A percentile compares a stretch with the other conserved stretches of the same genome.
phyloP scores from a whole-genome alignment of 2,888 invertebrate genomes.

The Eupithecia subumbrata region DNA sequence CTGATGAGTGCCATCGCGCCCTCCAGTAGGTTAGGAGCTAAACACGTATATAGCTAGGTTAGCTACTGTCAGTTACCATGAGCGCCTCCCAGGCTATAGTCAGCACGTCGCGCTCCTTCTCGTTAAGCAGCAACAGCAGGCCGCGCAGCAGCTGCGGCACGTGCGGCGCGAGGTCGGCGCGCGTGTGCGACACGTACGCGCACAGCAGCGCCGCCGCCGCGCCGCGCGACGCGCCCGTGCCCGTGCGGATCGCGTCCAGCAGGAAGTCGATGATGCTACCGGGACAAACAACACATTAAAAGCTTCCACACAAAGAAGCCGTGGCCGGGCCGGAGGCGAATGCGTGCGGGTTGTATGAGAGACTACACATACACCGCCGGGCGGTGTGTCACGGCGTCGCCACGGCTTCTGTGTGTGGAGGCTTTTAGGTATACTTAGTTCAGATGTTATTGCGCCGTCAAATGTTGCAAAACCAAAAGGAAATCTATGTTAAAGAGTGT shows the following conservation, averaged over 20 bases:
- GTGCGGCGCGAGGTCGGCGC: conserved; percentile 94
- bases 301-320: too few relatives aligned
- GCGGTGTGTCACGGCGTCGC: too few relatives aligned
- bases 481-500: not conserved
- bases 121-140: conserved; percentile 92
- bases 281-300: not conserved
- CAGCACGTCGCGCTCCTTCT: conserved; percentile 88
- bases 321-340: too few relatives aligned
- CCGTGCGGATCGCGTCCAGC: conserved; percentile 52
- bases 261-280: conserved; percentile 58
- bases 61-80: conserved; percentile 15
- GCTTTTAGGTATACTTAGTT: not conserved
- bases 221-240: conserved; percentile 75
- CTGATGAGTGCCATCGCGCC: too few relatives aligned
- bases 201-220: conserved; percentile 94
- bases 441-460: not conserved
- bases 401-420: too few relatives aligned
- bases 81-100: conserved; percentile 96
- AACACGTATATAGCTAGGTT: not conserved
- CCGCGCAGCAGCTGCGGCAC: conserved; percentile 95
- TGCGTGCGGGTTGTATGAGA: too few relatives aligned
- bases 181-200: conserved; percentile 94
- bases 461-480: not conserved
- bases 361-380: too few relatives aligned
- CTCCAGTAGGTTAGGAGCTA: not conserved